These are phyloP conservation scores for Vireo griseus DNA, from an alignment of 2,797 vertebrate genomes.

Conservation along the genomic window DNA sequence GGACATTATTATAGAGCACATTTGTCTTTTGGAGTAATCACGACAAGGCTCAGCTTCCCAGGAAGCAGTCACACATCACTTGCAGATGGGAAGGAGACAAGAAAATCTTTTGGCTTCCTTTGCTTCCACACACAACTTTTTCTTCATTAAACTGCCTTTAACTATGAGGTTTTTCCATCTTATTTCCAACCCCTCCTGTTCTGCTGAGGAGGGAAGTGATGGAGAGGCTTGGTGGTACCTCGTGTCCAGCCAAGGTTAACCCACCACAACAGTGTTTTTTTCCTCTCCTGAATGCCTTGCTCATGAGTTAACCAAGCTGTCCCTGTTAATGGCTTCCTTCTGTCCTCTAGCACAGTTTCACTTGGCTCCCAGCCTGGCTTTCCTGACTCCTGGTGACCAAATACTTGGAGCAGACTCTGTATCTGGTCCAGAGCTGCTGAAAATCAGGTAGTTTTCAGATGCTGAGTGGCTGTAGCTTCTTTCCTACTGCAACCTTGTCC, in stretches of 20 bases:
- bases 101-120: not conserved
- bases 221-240: not conserved
- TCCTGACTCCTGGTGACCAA: slow-evolving; percentile 16
- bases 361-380: slow-evolving; percentile 33
- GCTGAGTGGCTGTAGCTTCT: not conserved
- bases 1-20: too few species aligned
- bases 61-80: too few species aligned
- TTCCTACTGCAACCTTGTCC: not conserved
- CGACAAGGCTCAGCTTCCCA: not conserved
- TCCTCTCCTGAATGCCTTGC: not conserved
- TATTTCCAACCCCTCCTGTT: not conserved
- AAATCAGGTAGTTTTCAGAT: not conserved
- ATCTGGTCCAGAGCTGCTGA: not conserved
- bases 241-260: not conserved
- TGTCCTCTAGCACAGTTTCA: slow-evolving; percentile 45
- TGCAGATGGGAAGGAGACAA: not conserved
- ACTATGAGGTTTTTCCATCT: not conserved
- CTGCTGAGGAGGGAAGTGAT: not conserved
- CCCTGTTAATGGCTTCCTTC: slow-evolving; percentile 37
- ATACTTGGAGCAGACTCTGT: not conserved
- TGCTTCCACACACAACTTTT: not conserved
- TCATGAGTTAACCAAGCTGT: not conserved
- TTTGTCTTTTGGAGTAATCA: not conserved
- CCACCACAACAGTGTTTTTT: not conserved
- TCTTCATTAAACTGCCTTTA: not conserved